Percentiles rank a stretch among this genome's conserved stretches.
Conservation (phyloP, 2,797 vertebrate species). For the Anniella stebbinsi region DNA sequence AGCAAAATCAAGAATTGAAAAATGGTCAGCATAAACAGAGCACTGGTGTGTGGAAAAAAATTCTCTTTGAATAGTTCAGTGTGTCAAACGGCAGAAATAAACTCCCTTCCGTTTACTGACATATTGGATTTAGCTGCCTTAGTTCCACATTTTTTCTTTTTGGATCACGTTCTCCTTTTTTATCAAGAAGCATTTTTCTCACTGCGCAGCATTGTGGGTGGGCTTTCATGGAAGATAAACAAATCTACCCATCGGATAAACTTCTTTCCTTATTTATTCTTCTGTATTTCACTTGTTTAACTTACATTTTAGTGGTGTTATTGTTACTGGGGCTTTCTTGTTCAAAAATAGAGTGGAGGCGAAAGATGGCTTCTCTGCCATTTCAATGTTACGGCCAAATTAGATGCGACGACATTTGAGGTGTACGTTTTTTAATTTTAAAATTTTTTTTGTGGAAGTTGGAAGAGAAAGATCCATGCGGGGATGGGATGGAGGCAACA, state of each 20-base stretch:
- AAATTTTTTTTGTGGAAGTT: not conserved
- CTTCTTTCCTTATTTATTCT: conserved; percentile 15
- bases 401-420: not conserved
- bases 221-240: not conserved
- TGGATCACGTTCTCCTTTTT: not conserved
- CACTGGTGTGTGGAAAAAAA: not conserved
- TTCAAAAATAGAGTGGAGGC: not conserved
- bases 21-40: not conserved
- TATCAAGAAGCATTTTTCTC: conserved; percentile 31
- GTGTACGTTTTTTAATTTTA: not conserved
- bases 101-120: not conserved
- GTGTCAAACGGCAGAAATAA: not conserved
- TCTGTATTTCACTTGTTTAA: not conserved
- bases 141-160: not conserved
- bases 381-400: not conserved
- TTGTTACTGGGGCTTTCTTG: not conserved
- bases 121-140: conserved; percentile 3
- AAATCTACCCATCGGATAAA: conserved; percentile 11
- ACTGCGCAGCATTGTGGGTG: conserved; percentile 14
- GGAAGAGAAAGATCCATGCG: not conserved
- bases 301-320: conserved; percentile 28
- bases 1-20: not conserved
- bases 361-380: not conserved
- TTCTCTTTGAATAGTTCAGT: not conserved
- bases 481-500: too few relatives aligned